Evolutionary conservation across 2,113 vertebrate species (phyloP), one percentile per base, ranked within the genome.

Genomic region (Donacobius atricapilla): DNA sequence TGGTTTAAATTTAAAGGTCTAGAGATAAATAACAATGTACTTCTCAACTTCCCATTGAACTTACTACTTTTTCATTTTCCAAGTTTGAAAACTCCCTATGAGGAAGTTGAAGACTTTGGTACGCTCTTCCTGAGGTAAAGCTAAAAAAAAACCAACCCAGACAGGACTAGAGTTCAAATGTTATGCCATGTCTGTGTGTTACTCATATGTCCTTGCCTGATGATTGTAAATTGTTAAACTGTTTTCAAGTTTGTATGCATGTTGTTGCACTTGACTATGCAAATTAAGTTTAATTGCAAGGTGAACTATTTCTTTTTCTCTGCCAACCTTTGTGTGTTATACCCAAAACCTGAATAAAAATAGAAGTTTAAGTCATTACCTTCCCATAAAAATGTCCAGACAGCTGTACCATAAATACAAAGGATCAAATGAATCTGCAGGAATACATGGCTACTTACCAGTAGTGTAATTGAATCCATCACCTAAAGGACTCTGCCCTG

Each of bases 401-500:
- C 31, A 70, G 33, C 35, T 85, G 50, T 51, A 85, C 15, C 23
- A 71, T 16, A 58, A 91, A 50, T n/a, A 64, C 28, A 53, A 63
- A 51, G n/a, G n/a, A 94, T 45, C 91, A 89, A 84, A 91, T 20
- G 10, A 73, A 70, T 84, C 73, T 42, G n/a, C 28, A 82, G 65
- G n/a, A 51, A 68, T 57, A 71, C 9, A 5, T 68, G 17, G 20
- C 9, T 47, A 94, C 98, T 94, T 96, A 99, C 99, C 97, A 93
- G 99, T 99, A 57, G 98, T 99, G 87, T 99, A 99, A 97, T 98
- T 99, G 92, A 98, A 97, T 76, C 98, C 89, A 1, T 98, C 94
- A 12, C 98, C 98, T 60, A 96, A 85, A 66, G 98, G 98, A 92
- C 99, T 99, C 94, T 99, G 97, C 25, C 99, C 99, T 4, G 98